phyloP scores from a whole-genome alignment of 2,888 invertebrate genomes.

The Steinernema hermaphroditum region DNA sequence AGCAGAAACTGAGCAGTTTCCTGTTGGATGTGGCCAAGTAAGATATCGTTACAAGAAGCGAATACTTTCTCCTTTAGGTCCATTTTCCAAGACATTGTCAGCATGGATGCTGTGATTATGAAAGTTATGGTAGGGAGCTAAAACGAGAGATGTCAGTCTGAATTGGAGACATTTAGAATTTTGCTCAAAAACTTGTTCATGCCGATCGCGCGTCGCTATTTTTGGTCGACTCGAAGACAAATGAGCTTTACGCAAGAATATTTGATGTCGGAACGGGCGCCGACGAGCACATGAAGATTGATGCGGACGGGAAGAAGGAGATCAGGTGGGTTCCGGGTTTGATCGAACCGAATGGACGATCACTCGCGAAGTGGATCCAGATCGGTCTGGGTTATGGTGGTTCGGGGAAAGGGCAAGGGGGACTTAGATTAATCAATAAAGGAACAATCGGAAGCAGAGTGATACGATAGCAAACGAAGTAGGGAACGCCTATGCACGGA shows the following conservation, averaged over 20 bases:
- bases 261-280: slow-evolving; percentile 73
- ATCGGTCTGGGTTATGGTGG: too few species aligned
- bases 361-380: too few species aligned
- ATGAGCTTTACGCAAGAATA: slow-evolving; percentile 80
- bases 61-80: slow-evolving; percentile 72
- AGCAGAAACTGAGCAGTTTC: slow-evolving; percentile 78
- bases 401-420: too few species aligned
- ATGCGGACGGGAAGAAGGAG: slow-evolving; percentile 56
- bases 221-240: slow-evolving; percentile 76
- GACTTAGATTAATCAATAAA: too few species aligned
- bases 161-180: slow-evolving; percentile 70
- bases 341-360: too few species aligned
- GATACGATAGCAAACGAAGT: too few species aligned
- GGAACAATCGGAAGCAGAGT: too few species aligned
- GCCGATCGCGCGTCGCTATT: slow-evolving; percentile 84
- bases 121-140: slow-evolving; percentile 74
- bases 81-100: slow-evolving; percentile 85
- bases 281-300: slow-evolving; percentile 50
- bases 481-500: too few species aligned
- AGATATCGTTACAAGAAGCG: background rate
- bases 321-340: slow-evolving; percentile 53
- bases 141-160: background rate
- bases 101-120: slow-evolving; percentile 80
- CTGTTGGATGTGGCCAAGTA: slow-evolving; percentile 80
- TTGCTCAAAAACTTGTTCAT: slow-evolving; percentile 79